A percentile compares a stretch with the other conserved stretches of the same genome.
phyloP scores from a whole-genome alignment of 2,797 vertebrate genomes.

The Sebastes cheni region DNA sequence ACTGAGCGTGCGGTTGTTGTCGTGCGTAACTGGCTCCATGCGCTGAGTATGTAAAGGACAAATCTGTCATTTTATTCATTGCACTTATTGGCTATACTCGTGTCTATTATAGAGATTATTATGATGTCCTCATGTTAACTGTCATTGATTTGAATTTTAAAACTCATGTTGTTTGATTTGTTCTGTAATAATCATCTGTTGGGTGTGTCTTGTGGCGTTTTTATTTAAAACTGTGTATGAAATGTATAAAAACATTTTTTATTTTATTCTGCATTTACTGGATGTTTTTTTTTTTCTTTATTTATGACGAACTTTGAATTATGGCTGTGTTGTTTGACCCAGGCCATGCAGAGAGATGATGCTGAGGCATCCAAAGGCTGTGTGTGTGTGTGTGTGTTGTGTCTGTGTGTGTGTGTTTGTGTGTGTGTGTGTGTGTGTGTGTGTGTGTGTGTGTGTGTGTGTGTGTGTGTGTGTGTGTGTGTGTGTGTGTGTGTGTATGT shows the following conservation, averaged over 20 bases:
- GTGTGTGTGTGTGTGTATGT: constrained; percentile 38
- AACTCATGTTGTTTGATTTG: constrained; percentile 2
- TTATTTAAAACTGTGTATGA: constrained; percentile 7
- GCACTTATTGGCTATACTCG: not conserved
- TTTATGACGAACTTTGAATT: constrained; percentile 1
- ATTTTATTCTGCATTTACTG: not conserved
- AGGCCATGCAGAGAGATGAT: constrained; percentile 23
- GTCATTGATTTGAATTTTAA: constrained; percentile 12
- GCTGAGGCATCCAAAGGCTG: constrained; percentile 49
- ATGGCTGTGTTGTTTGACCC: constrained; percentile 38
- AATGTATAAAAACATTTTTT: not conserved
- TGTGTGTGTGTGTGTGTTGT: constrained; percentile 28
- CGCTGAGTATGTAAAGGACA: not conserved
- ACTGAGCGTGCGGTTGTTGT: not conserved
- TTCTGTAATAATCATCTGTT: not conserved
- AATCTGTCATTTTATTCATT: constrained; percentile 5
- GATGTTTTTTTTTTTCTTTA: not conserved
- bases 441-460: constrained; percentile 28
- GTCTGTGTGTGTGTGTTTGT: constrained; percentile 23
- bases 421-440: constrained; percentile 13
- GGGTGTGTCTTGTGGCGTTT: not conserved
- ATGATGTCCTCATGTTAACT: not conserved
- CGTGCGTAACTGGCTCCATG: not conserved
- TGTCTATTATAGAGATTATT: not conserved
- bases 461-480: constrained; percentile 31